Conservation (phyloP, 2,888 invertebrate genomes). For the Drosophila borealis region DNA sequence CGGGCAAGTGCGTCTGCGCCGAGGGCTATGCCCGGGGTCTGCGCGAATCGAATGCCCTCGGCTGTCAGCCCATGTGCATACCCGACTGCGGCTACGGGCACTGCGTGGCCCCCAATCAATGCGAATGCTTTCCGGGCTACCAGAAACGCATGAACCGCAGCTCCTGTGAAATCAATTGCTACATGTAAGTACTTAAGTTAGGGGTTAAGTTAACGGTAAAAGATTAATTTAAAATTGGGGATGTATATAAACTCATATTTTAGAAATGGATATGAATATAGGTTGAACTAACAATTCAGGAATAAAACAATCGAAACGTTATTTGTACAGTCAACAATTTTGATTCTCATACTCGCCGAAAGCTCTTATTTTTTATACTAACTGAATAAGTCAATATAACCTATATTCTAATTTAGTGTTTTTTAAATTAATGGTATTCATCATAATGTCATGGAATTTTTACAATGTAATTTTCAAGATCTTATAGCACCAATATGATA, state of each 20-base stretch:
- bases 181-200: constrained; percentile 67
- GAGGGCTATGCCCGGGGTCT: constrained; percentile 73
- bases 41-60: constrained; percentile 55
- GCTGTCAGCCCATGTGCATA: constrained; percentile 81
- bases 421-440: too few species aligned
- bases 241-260: background rate
- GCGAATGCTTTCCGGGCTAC: constrained; percentile 85
- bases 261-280: background rate
- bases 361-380: too few species aligned
- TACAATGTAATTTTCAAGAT: too few species aligned
- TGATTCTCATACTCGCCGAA: too few species aligned
- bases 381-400: too few species aligned
- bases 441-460: too few species aligned
- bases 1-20: constrained; percentile 86
- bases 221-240: background rate
- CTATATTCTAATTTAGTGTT: too few species aligned
- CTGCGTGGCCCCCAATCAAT: constrained; percentile 85
- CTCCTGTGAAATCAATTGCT: constrained; percentile 79
- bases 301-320: too few species aligned
- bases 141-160: constrained; percentile 70
- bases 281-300: too few species aligned
- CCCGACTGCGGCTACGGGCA: constrained; percentile 84
- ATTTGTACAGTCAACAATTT: too few species aligned
- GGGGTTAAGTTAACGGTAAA: background rate
- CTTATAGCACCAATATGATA: too few species aligned